phyloP scores from a whole-genome alignment of 2,888 invertebrate genomes.

The Eristalis pertinax region DNA sequence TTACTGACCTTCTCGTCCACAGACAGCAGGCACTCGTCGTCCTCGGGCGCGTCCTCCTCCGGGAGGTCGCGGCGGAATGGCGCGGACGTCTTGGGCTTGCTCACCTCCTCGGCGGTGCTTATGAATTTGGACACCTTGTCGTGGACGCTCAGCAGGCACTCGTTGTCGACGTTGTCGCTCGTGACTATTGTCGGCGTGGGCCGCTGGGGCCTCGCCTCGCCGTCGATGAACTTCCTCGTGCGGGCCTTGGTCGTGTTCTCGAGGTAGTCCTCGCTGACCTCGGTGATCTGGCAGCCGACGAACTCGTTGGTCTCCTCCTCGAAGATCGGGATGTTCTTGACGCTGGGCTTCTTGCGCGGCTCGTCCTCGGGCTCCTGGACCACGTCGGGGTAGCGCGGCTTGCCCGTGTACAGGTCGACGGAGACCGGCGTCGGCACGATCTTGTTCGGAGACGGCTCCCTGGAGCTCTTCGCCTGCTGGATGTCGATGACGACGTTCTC shows the following conservation, averaged over 20 bases:
- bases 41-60: slow-evolving; percentile 78
- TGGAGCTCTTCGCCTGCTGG: slow-evolving; percentile 88
- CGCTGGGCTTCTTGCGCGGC: slow-evolving; percentile 79
- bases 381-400: slow-evolving; percentile 88
- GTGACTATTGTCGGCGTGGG: slow-evolving; percentile 81
- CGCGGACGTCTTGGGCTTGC: slow-evolving; percentile 80
- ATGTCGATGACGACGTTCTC: slow-evolving; percentile 87
- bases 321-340: slow-evolving; percentile 82
- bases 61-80: slow-evolving; percentile 77
- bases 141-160: slow-evolving; percentile 86
- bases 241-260: slow-evolving; percentile 81
- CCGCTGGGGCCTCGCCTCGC: slow-evolving; percentile 47
- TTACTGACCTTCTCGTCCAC: slow-evolving; percentile 86
- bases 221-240: slow-evolving; percentile 78
- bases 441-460: slow-evolving; percentile 89
- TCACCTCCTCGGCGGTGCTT: slow-evolving; percentile 82
- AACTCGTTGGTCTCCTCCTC: slow-evolving; percentile 83
- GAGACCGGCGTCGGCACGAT: slow-evolving; percentile 86
- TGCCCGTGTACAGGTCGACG: slow-evolving; percentile 82
- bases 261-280: slow-evolving; percentile 82
- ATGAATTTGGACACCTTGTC: slow-evolving; percentile 87
- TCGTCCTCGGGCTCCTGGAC: slow-evolving; percentile 89
- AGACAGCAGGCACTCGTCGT: slow-evolving; percentile 84
- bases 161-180: slow-evolving; percentile 83
- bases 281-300: slow-evolving; percentile 82